Base-by-base conservation (phyloP, 53 echinoderm and acorn worm genomes). In the Henricia sp. region DNA sequence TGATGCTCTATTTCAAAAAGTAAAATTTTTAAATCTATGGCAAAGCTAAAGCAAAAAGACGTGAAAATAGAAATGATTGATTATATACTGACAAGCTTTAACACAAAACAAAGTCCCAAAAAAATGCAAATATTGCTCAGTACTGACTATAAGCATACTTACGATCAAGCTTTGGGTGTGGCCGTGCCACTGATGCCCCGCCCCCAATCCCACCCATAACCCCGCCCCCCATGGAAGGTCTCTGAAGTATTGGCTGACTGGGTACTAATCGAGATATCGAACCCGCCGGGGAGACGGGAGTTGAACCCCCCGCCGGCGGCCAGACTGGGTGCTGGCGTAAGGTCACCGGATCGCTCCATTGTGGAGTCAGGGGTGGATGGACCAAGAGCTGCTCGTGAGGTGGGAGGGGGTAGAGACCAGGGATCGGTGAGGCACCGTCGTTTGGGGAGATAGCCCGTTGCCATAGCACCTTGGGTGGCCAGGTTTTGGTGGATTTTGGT, bases 391-490 rank as follows among this genome's bases (percentile, higher is more conserved):
- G 92, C 28, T 99, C 99, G 50, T 89, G 88, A 27, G 86, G 83
- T 12, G 86, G 89, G 32, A 71, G 55, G n/a, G 82, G 68, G 83
- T 85, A 88, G 46, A 67, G 76, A 1, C 27, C 39, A 0, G 75
- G 76, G 21, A 43, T 48, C 24, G 55, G 84, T 35, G 89, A 74
- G 37, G 78, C 64, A 84, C 83, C 30, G 12, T 80, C 64, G 30
- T 64, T 63, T 19, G 92, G 92, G 0, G 92, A 88, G 40, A 82
- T 40, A 13, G 94, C 90, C 28, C 94, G 82, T 85, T 99, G 99
- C 92, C 99, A 94, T 20, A 91, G 70, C 29, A 95, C 76, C 82
- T 99, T 99, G 37, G 99, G 99, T 41, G 99, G 99, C 99, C 99
- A 99, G 3, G 99, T 99, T 65, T 92, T 94, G 17, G 92, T 95